phyloP scores from a whole-genome alignment of 1,140 invertebrate species.

The Hyposmocoma kahamanoa region DNA sequence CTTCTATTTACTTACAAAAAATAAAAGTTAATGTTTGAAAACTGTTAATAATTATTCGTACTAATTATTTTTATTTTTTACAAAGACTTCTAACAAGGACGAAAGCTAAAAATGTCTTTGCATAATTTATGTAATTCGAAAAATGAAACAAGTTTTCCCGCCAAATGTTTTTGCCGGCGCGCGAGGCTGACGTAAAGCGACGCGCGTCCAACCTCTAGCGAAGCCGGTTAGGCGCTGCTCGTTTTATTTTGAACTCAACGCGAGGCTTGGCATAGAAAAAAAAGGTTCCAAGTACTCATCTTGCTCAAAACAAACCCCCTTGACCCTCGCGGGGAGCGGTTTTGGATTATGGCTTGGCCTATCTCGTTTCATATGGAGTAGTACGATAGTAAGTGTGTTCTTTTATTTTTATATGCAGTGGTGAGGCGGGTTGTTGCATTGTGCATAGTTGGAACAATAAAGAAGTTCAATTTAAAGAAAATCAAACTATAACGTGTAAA shows the following conservation, averaged over 20 bases:
- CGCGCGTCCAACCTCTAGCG: slow-evolving; percentile 47
- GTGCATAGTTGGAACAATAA: too few species aligned
- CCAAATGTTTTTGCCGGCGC: slow-evolving; percentile 20
- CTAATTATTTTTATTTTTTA: too few species aligned
- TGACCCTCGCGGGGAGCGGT: not conserved
- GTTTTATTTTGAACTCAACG: slow-evolving; percentile 52
- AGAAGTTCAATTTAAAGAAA: too few species aligned
- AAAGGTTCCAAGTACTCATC: slow-evolving; percentile 11
- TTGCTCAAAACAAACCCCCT: not conserved
- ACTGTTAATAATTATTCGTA: too few species aligned
- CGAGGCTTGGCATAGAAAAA: slow-evolving; percentile 18
- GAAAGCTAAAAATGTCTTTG: not conserved
- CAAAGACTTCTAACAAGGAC: not conserved
- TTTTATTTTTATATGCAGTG: too few species aligned
- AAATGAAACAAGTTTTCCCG: slow-evolving; percentile 23
- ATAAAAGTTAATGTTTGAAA: not conserved
- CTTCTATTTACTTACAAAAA: too few species aligned
- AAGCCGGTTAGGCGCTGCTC: slow-evolving; percentile 61
- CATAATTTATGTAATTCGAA: not conserved
- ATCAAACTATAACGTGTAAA: too few species aligned
- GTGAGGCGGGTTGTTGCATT: too few species aligned
- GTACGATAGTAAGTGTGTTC: too few species aligned
- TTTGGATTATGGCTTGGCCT: not conserved
- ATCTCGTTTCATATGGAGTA: slow-evolving; percentile 75
- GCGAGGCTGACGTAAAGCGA: slow-evolving; percentile 10